phyloP scores from a whole-genome alignment of 1,140 invertebrate species.

The Asbolus verrucosus region DNA sequence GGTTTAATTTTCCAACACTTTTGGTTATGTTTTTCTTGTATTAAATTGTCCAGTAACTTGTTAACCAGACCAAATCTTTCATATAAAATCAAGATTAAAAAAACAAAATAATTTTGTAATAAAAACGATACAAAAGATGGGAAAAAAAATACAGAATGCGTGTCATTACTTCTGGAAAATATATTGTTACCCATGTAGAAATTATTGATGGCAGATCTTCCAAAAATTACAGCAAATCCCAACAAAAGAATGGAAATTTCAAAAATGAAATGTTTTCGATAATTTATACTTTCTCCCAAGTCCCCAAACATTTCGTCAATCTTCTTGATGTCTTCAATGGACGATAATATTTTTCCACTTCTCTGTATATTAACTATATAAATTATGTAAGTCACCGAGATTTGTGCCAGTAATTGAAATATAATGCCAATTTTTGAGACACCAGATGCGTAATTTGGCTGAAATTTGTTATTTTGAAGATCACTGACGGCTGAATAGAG shows the following conservation, averaged over 20 bases:
- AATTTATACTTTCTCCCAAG: conserved; percentile 31
- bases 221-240: conserved; percentile 4
- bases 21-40: conserved; percentile 20
- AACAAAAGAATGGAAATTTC: conserved; percentile 29
- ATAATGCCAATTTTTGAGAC: conserved; percentile 36
- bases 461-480: not conserved
- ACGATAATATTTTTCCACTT: not conserved
- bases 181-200: conserved; percentile 15
- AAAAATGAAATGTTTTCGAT: conserved; percentile 15
- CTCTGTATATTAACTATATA: conserved; percentile 26
- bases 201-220: conserved; percentile 6
- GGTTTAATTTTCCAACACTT: not conserved
- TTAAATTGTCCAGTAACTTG: conserved; percentile 25
- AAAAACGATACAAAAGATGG: conserved; percentile 38
- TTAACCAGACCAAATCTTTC: conserved; percentile 44
- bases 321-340: conserved; percentile 33
- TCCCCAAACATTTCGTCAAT: conserved; percentile 8
- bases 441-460: conserved; percentile 13
- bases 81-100: conserved; percentile 25
- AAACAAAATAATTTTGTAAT: conserved; percentile 37
- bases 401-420: conserved; percentile 24
- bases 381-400: conserved; percentile 29
- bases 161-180: not conserved
- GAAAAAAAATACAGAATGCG: conserved; percentile 17
- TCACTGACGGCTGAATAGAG: not conserved